These are phyloP conservation scores for Geotrupes spiniger DNA, from an alignment of 2,888 invertebrate species.

Conservation along the genomic window DNA sequence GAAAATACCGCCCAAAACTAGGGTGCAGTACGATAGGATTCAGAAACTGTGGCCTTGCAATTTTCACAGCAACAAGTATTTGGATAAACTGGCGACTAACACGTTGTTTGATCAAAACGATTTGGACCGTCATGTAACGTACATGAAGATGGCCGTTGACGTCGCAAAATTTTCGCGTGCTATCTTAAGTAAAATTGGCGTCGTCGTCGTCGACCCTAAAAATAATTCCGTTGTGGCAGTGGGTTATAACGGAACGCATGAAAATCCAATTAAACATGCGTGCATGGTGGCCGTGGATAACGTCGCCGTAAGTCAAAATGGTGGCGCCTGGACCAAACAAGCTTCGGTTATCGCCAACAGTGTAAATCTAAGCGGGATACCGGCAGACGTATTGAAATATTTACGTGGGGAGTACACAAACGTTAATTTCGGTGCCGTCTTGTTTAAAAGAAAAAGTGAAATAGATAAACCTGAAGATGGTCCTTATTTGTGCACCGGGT, in stretches of 20 bases:
- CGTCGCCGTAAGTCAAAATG: slow-evolving; percentile 79
- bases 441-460: slow-evolving; percentile 45
- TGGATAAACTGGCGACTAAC: slow-evolving; percentile 66
- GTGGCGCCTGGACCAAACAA: slow-evolving; percentile 62
- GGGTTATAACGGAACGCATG: slow-evolving; percentile 56
- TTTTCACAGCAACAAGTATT: slow-evolving; percentile 74
- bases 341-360: slow-evolving; percentile 3
- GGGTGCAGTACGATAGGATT: slow-evolving; percentile 62
- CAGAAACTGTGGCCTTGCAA: slow-evolving; percentile 75
- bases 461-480: slow-evolving; percentile 48
- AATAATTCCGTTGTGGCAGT: slow-evolving; percentile 64
- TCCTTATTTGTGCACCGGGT: slow-evolving; percentile 85
- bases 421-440: slow-evolving; percentile 53
- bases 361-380: slow-evolving; percentile 48
- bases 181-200: slow-evolving; percentile 42
- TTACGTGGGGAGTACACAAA: slow-evolving; percentile 46
- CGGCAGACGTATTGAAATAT: slow-evolving; percentile 44
- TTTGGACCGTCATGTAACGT: slow-evolving; percentile 54
- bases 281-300: slow-evolving; percentile 82
- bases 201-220: slow-evolving; percentile 74
- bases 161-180: slow-evolving; percentile 45
- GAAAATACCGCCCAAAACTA: slow-evolving; percentile 59
- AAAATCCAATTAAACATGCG: slow-evolving; percentile 78
- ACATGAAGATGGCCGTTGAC: slow-evolving; percentile 60
- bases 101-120: slow-evolving; percentile 59